A percentile compares a stretch with the other conserved stretches of the same genome.
These are phyloP conservation scores for Phataginus tricuspis DNA, from an alignment of 2,797 vertebrate genomes.

Conservation along the genomic window DNA sequence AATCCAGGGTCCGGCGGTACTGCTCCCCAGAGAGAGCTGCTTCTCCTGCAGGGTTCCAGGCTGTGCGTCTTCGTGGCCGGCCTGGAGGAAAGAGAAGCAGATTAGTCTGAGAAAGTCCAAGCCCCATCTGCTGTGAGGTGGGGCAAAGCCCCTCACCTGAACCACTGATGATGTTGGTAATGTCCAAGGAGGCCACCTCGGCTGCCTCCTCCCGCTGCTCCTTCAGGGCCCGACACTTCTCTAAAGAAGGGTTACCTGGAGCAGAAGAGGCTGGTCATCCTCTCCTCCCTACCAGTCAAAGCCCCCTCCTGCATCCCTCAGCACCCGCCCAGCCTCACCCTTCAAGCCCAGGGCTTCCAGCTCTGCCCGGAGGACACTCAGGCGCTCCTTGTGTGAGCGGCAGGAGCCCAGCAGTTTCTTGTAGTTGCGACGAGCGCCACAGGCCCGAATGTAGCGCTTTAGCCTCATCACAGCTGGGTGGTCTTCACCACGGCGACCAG, in stretches of 20 bases:
- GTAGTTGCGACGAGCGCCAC: conserved; percentile 90
- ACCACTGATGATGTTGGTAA: conserved; percentile 91
- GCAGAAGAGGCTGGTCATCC: neutral
- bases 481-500: conserved; percentile 79
- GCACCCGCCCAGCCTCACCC: conserved; percentile 79
- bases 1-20: conserved; percentile 82
- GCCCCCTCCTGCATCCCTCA: neutral
- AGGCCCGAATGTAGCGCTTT: conserved; percentile 91
- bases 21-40: conserved; percentile 72
- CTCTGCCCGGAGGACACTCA: conserved; percentile 88
- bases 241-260: conserved; percentile 88
- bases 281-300: neutral
- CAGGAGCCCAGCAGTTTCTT: conserved; percentile 90
- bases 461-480: conserved; percentile 87
- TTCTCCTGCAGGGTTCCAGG: conserved; percentile 79
- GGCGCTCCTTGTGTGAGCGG: conserved; percentile 84
- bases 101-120: neutral
- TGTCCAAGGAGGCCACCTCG: conserved; percentile 91
- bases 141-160: conserved; percentile 85
- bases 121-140: neutral
- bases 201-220: conserved; percentile 88
- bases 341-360: conserved; percentile 91
- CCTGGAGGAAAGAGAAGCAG: conserved; percentile 80
- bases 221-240: conserved; percentile 90
- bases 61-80: conserved; percentile 87